A percentile compares a stretch with the other conserved stretches of the same genome.
Conservation (phyloP, 2,797 vertebrate species). For the Erithacus rubecula region DNA sequence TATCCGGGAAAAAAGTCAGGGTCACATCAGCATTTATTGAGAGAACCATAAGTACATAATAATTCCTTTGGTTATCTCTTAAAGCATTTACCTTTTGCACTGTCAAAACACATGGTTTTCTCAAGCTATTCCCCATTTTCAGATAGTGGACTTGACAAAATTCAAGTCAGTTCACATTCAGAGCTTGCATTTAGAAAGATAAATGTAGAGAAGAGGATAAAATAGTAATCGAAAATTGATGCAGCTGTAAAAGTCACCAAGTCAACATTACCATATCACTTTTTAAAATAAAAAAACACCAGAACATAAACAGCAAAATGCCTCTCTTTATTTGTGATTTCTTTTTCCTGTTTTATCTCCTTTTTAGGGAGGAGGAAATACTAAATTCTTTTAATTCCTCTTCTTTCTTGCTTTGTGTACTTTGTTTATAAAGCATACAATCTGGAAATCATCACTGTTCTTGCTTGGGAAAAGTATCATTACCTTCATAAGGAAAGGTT, state of each 20-base stretch:
- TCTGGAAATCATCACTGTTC: background rate
- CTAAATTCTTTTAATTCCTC: constrained; percentile 14
- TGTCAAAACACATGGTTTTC: background rate
- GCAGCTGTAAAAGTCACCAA: background rate
- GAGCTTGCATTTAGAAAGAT: background rate
- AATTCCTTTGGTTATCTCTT: background rate
- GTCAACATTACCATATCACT: background rate
- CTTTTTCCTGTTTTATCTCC: background rate
- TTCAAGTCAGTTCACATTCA: background rate
- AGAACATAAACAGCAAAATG: background rate
- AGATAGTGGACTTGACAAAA: background rate
- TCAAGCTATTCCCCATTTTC: background rate
- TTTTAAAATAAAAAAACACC: background rate
- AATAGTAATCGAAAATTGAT: background rate
- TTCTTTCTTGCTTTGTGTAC: background rate
- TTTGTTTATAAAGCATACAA: background rate
- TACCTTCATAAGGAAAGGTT: background rate
- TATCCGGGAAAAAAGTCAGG: background rate
- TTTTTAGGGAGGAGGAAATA: background rate
- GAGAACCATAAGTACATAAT: background rate
- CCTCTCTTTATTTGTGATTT: background rate
- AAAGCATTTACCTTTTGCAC: background rate
- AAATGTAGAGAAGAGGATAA: background rate
- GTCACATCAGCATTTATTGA: background rate
- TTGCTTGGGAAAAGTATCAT: background rate